A percentile compares a stretch with the other conserved stretches of the same genome.
Conservation (phyloP, 2,888 invertebrate species). For the Ctenicera cuprea region DNA sequence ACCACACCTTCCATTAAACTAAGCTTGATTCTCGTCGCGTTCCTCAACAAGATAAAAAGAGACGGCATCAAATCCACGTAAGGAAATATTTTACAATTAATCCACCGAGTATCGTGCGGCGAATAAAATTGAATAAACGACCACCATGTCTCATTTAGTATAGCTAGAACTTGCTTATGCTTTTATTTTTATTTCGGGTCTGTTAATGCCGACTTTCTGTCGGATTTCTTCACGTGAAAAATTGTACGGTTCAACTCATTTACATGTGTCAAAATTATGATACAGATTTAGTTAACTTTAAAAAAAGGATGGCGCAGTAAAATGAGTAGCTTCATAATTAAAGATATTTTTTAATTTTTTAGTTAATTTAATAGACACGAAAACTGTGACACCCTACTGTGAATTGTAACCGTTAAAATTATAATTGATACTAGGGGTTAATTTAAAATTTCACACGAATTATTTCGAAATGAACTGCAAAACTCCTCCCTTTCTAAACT, state of each 20-base stretch:
- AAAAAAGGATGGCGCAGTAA: constrained; percentile 10
- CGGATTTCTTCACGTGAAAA: constrained; percentile 24
- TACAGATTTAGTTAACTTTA: constrained; percentile 26
- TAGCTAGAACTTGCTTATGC: constrained; percentile 15
- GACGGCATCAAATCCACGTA: neutral
- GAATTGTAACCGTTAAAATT: neutral
- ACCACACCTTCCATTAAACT: neutral
- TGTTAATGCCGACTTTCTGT: constrained; percentile 25
- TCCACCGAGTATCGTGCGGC: constrained; percentile 30
- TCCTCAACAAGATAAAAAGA: neutral
- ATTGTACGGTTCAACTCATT: constrained; percentile 19
- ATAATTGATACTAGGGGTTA: neutral
- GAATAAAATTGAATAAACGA: constrained; percentile 45
- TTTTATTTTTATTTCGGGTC: constrained; percentile 20
- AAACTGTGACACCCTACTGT: neutral
- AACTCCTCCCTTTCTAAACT: too few relatives aligned
- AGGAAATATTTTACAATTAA: constrained; percentile 19
- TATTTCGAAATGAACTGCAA: too few relatives aligned
- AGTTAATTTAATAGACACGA: constrained; percentile 7
- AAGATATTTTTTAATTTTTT: neutral
- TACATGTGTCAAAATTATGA: constrained; percentile 31
- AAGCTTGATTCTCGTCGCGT: neutral
- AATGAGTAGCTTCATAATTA: neutral
- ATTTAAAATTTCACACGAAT: neutral
- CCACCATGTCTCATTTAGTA: constrained; percentile 39